Base-by-base conservation (phyloP, 2,797 vertebrate species). In the Bovichtus diacanthus region DNA sequence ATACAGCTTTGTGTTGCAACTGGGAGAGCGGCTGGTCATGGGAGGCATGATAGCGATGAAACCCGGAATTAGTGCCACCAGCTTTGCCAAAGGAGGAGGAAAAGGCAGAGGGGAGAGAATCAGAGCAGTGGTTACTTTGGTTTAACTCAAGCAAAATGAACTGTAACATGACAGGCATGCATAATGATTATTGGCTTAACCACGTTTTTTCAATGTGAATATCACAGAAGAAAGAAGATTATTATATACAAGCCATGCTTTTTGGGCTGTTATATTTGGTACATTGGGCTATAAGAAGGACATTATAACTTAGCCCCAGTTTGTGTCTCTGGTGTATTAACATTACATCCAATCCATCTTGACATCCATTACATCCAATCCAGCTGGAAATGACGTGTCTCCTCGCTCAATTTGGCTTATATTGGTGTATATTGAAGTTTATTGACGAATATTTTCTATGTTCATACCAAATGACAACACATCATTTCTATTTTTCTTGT, bases 1-100 rank as follows among this genome's bases (percentile, higher is more conserved):
- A 74, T 58, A 36, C 66, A 75, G 72, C 71, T 43, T 74, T 80
- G 38, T 76, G 85, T 54, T 68, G 91, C 49, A 88, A 87, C 36
- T 85, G 71, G 29, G 78, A 82, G 56, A 76, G 74, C 7, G 72
- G 69, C 46, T 75, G 84, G 29, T 84, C 84, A 63, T 80, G 85
- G 72, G 55, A 83, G 67, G 87, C 82, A 67, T 88, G 86, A 76
- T 84, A 74, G 69, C 76, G 82, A 70, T 90, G 70, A 78, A 89
- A 87, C 79, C 89, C 91, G 84, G 90, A 90, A 79, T 94, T 85
- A 78, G 74, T 88, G 77, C 87, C 82, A 73, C 69, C 83, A 84
- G 83, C 93, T 94, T 87, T 88, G 74, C 74, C 80, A 84, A 64
- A 58, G 11, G 16, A 76, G 63, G 70, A 54, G 74, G 21, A 75